A percentile compares a stretch with the other conserved stretches of the same genome.
Evolutionary conservation across 2,113 vertebrate genomes (phyloP).

Genomic region (Gobius niger): DNA sequence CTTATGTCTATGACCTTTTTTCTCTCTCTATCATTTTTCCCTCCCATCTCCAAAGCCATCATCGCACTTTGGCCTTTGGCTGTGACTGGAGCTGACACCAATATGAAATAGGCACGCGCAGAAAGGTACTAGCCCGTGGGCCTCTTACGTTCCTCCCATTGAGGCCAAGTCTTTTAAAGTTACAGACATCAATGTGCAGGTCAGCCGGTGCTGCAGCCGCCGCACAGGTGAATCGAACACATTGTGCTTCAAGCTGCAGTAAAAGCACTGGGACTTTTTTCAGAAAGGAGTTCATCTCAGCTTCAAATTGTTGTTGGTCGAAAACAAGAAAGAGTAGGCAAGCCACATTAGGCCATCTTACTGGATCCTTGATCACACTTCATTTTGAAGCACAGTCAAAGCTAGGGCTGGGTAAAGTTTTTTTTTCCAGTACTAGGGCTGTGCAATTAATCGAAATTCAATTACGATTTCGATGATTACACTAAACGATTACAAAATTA

Average conservation of each 20-base stretch:
- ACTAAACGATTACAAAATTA: too few relatives aligned
- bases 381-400: too few relatives aligned
- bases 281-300: conserved; percentile 5
- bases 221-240: not conserved
- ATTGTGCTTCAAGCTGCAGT: conserved; percentile 8
- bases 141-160: conserved; percentile 18
- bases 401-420: too few relatives aligned
- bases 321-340: not conserved
- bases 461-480: too few relatives aligned
- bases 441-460: too few relatives aligned
- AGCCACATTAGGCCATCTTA: not conserved
- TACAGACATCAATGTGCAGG: not conserved
- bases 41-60: conserved; percentile 27
- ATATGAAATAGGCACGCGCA: conserved; percentile 36
- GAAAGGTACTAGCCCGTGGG: conserved; percentile 16
- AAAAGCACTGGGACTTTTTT: not conserved
- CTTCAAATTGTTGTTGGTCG: not conserved
- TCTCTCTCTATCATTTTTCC: conserved; percentile 24
- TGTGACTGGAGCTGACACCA: conserved; percentile 28
- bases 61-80: conserved; percentile 28
- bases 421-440: too few relatives aligned
- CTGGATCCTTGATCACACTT: too few relatives aligned
- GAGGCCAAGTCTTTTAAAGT: conserved; percentile 17
- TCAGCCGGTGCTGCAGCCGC: conserved; percentile 1
- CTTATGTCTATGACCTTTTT: conserved; percentile 28